Base-by-base conservation (phyloP, 2,797 vertebrate species). In the Miichthys miiuy region DNA sequence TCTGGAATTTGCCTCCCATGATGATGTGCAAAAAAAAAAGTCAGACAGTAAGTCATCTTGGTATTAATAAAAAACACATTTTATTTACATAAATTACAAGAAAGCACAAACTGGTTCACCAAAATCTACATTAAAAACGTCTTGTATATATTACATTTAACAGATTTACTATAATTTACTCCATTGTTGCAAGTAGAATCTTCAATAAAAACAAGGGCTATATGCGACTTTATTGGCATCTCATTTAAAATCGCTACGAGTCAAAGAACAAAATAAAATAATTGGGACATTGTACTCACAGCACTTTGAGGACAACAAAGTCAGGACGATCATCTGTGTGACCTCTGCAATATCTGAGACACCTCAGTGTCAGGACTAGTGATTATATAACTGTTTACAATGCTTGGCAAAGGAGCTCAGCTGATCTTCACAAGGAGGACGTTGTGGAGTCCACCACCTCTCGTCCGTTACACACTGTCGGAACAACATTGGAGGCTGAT, bases 371-470 rank as follows among this genome's bases (percentile, higher is more conserved):
- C 82, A 87, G 88, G 85, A 94, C 91, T 90, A 92, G 85, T 89
- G 87, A 81, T 94, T 93, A 94, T 89, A 93, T 88, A 87, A 89
- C 80, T 88, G 88, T 93, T 87, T 92, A 92, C 88, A 89, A 86
- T 52, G 83, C 67, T 87, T 80, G 79, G 79, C 78, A 69, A n/a
- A 63, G 80, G 75, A 75, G 79, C 71, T 51, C 66, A 13, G 58
- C 44, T 72, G 41, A 72, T 89, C 73, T 92, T 99, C 96, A 99
- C 93, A 99, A 96, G 27, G 98, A 99, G 0, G 98, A 99, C 0
- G 98, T 99, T 0, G 97, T 99, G 30, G 98, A 99, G 89, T 99
- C 98, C 82, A 99, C 97, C 81, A 99, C 97, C 89, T 99, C 98
- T 0, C 97, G 96, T 17, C 98, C 98, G 0, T 99, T 99, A 87